Evolutionary conservation across 2,797 vertebrate species (phyloP).

Genomic region (Acanthopagrus latus): DNA sequence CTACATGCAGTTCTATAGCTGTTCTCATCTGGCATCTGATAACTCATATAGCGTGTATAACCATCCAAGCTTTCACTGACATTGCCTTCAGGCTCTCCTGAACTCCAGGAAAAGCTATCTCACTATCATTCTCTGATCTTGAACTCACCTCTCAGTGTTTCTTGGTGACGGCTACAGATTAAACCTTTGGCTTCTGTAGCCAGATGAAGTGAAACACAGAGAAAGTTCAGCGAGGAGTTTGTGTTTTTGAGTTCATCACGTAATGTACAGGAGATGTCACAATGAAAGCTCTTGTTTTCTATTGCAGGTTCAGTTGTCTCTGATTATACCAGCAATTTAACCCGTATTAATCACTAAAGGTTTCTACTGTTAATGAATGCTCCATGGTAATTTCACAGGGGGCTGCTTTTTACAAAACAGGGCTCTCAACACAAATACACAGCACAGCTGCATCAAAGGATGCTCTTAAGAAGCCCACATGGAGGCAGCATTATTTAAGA

Average conservation of each 20-base stretch:
- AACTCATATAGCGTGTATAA: background rate
- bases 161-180: constrained; percentile 78
- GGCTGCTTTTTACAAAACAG: constrained; percentile 57
- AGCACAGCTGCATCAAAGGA: constrained; percentile 55
- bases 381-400: constrained; percentile 25
- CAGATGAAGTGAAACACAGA: constrained; percentile 63
- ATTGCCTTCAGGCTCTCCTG: background rate
- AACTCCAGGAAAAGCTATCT: background rate
- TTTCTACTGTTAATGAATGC: constrained; percentile 26
- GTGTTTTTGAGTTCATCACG: constrained; percentile 2
- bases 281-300: background rate
- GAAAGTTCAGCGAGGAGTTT: constrained; percentile 30
- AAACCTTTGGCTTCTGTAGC: constrained; percentile 78
- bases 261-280: background rate
- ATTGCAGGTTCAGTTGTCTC: background rate
- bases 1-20: background rate
- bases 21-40: background rate
- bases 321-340: background rate
- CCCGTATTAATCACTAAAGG: background rate
- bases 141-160: constrained; percentile 55
- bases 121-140: constrained; percentile 10
- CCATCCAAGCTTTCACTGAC: background rate
- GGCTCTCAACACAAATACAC: constrained; percentile 62
- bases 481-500: constrained; percentile 23
- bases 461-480: constrained; percentile 46